These are phyloP conservation scores for Anseranas semipalmata DNA, from an alignment of 2,113 vertebrate species.

Conservation along the genomic window DNA sequence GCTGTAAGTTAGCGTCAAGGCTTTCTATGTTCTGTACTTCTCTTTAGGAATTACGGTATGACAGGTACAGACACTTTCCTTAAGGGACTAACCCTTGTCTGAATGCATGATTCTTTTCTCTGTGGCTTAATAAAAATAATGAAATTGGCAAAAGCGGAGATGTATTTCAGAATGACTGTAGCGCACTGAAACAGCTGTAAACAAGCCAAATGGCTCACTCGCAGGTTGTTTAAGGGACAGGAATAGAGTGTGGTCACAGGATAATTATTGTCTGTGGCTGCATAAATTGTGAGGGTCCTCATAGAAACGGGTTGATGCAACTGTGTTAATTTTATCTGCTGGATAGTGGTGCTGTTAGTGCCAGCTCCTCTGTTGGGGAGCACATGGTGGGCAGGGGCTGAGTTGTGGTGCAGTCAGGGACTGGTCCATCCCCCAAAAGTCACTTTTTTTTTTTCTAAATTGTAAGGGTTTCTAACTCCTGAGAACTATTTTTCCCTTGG, in stretches of 20 bases:
- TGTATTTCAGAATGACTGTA: background rate
- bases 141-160: background rate
- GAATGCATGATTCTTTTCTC: fast-evolving
- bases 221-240: background rate
- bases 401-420: conserved; percentile 28
- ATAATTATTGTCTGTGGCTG: conserved; percentile 7
- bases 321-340: conserved; percentile 36
- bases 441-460: background rate
- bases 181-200: background rate
- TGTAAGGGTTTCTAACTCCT: background rate
- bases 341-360: background rate
- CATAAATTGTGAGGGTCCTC: background rate
- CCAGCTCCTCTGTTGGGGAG: conserved; percentile 31
- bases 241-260: conserved; percentile 13
- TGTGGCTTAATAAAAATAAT: background rate
- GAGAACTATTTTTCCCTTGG: background rate
- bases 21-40: background rate
- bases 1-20: background rate
- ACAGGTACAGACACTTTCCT: background rate
- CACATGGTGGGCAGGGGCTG: conserved; percentile 54
- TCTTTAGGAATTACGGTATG: fast-evolving
- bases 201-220: background rate
- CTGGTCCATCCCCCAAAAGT: background rate
- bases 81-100: background rate
- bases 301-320: background rate